These are phyloP conservation scores for Chymomyza amoena DNA, from an alignment of 2,888 invertebrate species.

Conservation along the genomic window DNA sequence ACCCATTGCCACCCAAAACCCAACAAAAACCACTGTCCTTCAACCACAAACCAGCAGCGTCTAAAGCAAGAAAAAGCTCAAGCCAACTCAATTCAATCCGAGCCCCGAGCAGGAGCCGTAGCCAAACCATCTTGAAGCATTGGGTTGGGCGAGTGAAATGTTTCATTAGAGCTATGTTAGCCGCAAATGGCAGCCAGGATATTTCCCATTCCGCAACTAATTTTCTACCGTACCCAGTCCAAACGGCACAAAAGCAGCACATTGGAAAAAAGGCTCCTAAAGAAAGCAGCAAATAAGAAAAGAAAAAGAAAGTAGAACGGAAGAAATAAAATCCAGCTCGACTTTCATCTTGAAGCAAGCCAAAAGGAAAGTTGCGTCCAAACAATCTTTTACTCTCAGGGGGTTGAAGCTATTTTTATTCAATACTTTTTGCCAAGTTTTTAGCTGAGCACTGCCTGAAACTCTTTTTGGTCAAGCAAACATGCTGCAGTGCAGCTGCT, in stretches of 20 bases:
- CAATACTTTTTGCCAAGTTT: constrained; percentile 49
- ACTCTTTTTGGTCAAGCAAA: constrained; percentile 33
- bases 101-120: not conserved
- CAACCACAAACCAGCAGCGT: constrained; percentile 44
- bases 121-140: not conserved
- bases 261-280: constrained; percentile 22
- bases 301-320: constrained; percentile 15
- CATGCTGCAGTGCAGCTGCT: constrained; percentile 24
- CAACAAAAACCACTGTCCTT: constrained; percentile 54
- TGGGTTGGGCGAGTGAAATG: constrained; percentile 44
- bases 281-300: constrained; percentile 25
- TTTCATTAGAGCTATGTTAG: constrained; percentile 68
- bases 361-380: constrained; percentile 25
- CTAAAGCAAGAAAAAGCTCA: constrained; percentile 28
- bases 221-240: constrained; percentile 26
- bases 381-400: not conserved
- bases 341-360: constrained; percentile 13
- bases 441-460: constrained; percentile 28
- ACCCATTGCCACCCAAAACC: not conserved
- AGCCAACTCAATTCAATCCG: constrained; percentile 14
- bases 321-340: constrained; percentile 24
- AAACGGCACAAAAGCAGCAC: constrained; percentile 42
- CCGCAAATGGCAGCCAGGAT: constrained; percentile 50
- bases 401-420: constrained; percentile 5
- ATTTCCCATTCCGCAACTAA: constrained; percentile 44